Evolutionary conservation across 2,888 invertebrate species (phyloP).

Genomic region (Rugalucina vietnamica): DNA sequence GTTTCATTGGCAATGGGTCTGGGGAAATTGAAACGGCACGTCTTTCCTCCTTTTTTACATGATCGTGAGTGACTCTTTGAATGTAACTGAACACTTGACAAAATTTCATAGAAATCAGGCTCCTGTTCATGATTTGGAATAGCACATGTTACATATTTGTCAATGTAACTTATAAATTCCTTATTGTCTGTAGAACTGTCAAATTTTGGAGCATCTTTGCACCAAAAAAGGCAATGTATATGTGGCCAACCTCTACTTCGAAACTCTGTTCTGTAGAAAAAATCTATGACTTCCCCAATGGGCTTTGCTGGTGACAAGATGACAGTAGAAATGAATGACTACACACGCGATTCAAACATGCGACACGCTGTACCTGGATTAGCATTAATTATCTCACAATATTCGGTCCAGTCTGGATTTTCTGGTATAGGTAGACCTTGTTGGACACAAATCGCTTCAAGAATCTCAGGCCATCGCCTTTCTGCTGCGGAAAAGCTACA

Average conservation of each 20-base stretch:
- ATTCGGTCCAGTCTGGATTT: background rate
- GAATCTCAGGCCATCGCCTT: background rate
- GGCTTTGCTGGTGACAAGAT: slow-evolving; percentile 32
- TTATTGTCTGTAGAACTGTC: slow-evolving; percentile 19
- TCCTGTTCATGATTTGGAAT: slow-evolving; percentile 41
- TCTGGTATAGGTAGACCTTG: background rate
- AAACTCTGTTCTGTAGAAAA: slow-evolving; percentile 36
- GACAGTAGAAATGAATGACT: slow-evolving; percentile 27
- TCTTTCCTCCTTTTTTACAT: slow-evolving; percentile 42
- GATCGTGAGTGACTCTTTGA: slow-evolving; percentile 50
- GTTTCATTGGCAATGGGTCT: slow-evolving; percentile 37
- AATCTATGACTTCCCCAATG: slow-evolving; percentile 45
- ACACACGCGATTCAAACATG: slow-evolving; percentile 54
- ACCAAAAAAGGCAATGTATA: slow-evolving; percentile 36
- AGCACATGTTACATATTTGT: slow-evolving; percentile 41
- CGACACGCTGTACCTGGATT: background rate
- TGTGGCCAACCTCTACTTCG: slow-evolving; percentile 39
- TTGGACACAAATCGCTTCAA: background rate
- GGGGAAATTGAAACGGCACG: slow-evolving; percentile 53
- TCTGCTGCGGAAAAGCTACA: background rate
- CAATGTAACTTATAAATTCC: slow-evolving; percentile 30
- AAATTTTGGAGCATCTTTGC: slow-evolving; percentile 27
- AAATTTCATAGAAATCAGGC: slow-evolving; percentile 43
- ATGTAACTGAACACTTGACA: slow-evolving; percentile 50
- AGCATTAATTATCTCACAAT: background rate